Evolutionary conservation across 2,888 invertebrate species (phyloP).

Genomic region (Ypsolopha scabrella): DNA sequence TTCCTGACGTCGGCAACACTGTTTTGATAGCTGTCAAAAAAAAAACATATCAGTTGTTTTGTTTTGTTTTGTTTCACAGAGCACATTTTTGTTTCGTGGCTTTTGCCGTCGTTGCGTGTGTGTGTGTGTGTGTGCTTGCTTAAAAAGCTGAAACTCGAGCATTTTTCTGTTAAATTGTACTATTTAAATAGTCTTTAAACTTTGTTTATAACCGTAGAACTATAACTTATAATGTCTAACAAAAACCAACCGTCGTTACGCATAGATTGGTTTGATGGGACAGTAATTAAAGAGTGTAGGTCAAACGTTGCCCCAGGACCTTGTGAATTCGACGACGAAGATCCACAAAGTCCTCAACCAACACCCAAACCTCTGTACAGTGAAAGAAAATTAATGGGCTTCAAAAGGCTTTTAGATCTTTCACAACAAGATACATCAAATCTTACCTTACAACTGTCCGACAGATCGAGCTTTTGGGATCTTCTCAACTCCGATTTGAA

Average conservation of each 20-base stretch:
- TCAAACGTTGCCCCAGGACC: slow-evolving; percentile 16
- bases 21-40: no score
- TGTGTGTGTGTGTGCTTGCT: no score
- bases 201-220: no score
- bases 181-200: no score
- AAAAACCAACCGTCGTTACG: slow-evolving; percentile 37
- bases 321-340: slow-evolving; percentile 38
- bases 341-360: slow-evolving; percentile 20
- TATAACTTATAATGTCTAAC: slow-evolving; percentile 27
- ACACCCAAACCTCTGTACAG: slow-evolving; percentile 23
- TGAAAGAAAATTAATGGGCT: slow-evolving; percentile 57
- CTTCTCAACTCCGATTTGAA: slow-evolving; percentile 47
- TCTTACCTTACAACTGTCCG: slow-evolving; percentile 47
- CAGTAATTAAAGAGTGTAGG: slow-evolving; percentile 37
- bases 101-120: no score
- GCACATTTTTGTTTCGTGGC: no score
- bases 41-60: no score
- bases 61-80: no score
- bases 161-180: no score
- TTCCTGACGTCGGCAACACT: no score
- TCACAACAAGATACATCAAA: slow-evolving; percentile 43
- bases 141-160: no score
- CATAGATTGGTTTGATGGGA: slow-evolving; percentile 63
- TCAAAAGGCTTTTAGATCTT: slow-evolving; percentile 49
- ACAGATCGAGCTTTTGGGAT: slow-evolving; percentile 55